Evolutionary conservation across 2,113 vertebrate genomes (phyloP).

Genomic region (Oreochromis spilurus): DNA sequence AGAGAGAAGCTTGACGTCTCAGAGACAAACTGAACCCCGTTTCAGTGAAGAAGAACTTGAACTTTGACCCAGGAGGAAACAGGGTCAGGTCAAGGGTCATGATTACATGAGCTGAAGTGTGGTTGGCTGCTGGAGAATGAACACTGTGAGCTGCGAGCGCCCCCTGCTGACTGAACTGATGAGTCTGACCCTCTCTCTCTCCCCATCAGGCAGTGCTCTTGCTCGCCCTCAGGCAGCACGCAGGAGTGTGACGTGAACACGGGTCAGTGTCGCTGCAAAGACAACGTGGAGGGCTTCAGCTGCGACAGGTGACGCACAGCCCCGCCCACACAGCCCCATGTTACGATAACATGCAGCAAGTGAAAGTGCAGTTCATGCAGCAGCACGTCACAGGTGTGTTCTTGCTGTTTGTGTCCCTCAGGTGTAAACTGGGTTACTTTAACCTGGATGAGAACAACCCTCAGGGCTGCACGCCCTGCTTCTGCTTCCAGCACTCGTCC

Average conservation of each 20-base stretch:
- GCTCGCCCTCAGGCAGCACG: constrained; percentile 83
- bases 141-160: neutral
- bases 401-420: constrained; percentile 38
- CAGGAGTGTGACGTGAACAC: constrained; percentile 87
- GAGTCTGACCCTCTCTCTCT: neutral
- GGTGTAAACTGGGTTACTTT: constrained; percentile 96
- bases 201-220: constrained; percentile 80
- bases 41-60: neutral
- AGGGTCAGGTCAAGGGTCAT: neutral
- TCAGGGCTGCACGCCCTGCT: constrained; percentile 90
- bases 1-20: neutral
- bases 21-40: accelerated
- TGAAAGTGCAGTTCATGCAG: neutral
- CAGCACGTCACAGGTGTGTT: neutral
- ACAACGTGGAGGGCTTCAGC: constrained; percentile 91
- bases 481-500: constrained; percentile 95
- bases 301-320: constrained; percentile 81
- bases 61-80: neutral
- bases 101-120: neutral
- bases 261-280: constrained; percentile 90
- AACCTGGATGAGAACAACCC: constrained; percentile 84
- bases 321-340: accelerated
- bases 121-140: neutral
- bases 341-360: neutral
- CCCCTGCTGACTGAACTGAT: constrained; percentile 7